phyloP scores from a whole-genome alignment of 2,888 invertebrate species.

The Chymomyza caudatula region DNA sequence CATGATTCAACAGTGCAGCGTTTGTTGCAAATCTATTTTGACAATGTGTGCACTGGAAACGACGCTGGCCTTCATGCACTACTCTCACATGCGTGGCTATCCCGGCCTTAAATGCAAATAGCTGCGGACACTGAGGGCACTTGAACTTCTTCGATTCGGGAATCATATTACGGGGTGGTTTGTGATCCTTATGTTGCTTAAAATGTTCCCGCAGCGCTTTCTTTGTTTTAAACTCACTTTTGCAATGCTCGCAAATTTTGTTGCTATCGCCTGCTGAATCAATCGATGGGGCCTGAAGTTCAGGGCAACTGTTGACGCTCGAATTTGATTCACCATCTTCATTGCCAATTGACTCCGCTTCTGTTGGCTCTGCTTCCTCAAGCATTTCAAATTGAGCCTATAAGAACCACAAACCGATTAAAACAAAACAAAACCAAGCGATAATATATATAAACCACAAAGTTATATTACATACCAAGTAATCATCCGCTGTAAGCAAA shows the following conservation, averaged over 20 bases:
- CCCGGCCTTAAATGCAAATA: constrained; percentile 74
- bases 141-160: constrained; percentile 72
- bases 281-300: background rate
- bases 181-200: constrained; percentile 71
- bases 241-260: constrained; percentile 61
- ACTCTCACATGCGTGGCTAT: constrained; percentile 69
- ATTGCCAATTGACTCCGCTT: background rate
- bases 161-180: constrained; percentile 68
- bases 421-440: background rate
- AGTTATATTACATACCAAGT: constrained; percentile 35
- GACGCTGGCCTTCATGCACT: constrained; percentile 72
- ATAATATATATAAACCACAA: background rate
- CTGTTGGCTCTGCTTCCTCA: constrained; percentile 39
- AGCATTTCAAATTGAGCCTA: constrained; percentile 11
- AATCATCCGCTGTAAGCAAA: background rate
- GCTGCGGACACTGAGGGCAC: constrained; percentile 70
- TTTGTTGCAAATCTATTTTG: constrained; percentile 71
- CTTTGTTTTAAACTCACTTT: constrained; percentile 68
- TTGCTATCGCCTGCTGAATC: constrained; percentile 5
- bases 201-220: constrained; percentile 72
- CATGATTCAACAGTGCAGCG: constrained; percentile 69
- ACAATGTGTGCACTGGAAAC: constrained; percentile 67
- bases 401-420: constrained; percentile 25
- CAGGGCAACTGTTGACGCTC: background rate
- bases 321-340: background rate